Evolutionary conservation across 2,797 vertebrate species (phyloP).

Genomic region (Eulemur mongoz): DNA sequence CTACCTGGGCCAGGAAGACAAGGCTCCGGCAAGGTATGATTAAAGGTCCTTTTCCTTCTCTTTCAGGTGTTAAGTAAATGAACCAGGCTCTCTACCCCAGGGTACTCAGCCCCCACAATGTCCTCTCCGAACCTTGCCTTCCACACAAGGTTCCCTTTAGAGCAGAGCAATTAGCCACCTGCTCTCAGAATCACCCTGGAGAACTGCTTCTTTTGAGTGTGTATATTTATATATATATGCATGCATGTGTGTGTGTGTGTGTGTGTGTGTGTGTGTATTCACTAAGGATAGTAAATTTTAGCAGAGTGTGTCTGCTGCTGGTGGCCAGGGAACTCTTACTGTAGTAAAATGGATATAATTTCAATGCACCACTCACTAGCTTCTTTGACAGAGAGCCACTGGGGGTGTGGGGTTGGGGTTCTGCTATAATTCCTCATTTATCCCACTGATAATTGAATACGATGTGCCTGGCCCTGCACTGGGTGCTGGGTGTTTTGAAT

Average conservation of each 20-base stretch:
- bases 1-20: background rate
- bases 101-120: background rate
- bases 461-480: background rate
- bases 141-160: background rate
- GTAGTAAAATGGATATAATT: background rate
- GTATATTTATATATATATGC: background rate
- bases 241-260: background rate
- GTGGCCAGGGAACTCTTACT: constrained; percentile 31
- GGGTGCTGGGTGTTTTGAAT: background rate
- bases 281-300: constrained; percentile 13
- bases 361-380: background rate
- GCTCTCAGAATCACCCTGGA: constrained; percentile 36
- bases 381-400: background rate
- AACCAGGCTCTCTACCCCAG: background rate
- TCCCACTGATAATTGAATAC: background rate
- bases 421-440: background rate
- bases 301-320: background rate
- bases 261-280: background rate
- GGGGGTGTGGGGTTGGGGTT: background rate
- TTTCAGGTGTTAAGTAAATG: constrained; percentile 9
- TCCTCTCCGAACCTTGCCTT: constrained; percentile 14
- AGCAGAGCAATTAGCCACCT: constrained; percentile 52
- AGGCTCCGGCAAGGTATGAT: background rate
- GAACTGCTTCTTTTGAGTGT: background rate
- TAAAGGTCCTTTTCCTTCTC: background rate